A percentile compares a stretch with the other conserved stretches of the same genome.
These are phyloP conservation scores for Gila orcuttii DNA, from an alignment of 2,113 vertebrate species.

Conservation along the genomic window DNA sequence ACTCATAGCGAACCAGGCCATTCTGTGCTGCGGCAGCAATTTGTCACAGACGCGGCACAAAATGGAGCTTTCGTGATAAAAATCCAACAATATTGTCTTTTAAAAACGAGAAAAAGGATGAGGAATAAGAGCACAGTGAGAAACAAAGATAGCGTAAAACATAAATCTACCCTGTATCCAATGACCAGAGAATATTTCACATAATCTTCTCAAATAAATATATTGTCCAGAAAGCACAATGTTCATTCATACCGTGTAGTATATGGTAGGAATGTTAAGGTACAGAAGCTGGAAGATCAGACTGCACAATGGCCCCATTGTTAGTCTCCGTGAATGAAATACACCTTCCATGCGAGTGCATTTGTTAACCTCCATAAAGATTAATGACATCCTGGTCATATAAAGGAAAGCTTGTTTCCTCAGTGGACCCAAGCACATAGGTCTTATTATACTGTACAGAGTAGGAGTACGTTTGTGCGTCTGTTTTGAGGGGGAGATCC, in stretches of 20 bases:
- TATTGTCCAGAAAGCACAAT: constrained; percentile 4
- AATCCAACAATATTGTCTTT: constrained; percentile 6
- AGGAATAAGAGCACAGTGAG: neutral
- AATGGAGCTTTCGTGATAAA: constrained; percentile 26
- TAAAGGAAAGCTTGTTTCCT: constrained; percentile 75
- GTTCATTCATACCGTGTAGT: neutral
- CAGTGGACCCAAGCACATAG: constrained; percentile 62
- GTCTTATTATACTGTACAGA: constrained; percentile 63
- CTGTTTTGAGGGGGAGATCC: neutral
- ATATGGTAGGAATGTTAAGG: constrained; percentile 1
- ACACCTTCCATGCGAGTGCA: constrained; percentile 72
- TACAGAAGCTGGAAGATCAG: constrained; percentile 27
- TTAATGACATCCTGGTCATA: constrained; percentile 72
- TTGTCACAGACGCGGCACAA: constrained; percentile 19
- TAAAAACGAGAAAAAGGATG: neutral
- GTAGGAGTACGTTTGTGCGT: constrained; percentile 46
- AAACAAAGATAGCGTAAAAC: neutral
- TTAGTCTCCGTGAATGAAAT: constrained; percentile 71
- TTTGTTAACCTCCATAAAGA: constrained; percentile 75
- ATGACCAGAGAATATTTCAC: neutral
- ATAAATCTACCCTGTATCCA: neutral
- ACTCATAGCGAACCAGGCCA: constrained; percentile 22
- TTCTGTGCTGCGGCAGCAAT: constrained; percentile 4
- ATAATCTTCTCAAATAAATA: constrained; percentile 10
- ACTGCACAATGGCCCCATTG: constrained; percentile 73